A percentile compares a stretch with the other conserved stretches of the same genome.
phyloP scores from a whole-genome alignment of 1,140 invertebrate genomes.

The Diabrotica virgifera region DNA sequence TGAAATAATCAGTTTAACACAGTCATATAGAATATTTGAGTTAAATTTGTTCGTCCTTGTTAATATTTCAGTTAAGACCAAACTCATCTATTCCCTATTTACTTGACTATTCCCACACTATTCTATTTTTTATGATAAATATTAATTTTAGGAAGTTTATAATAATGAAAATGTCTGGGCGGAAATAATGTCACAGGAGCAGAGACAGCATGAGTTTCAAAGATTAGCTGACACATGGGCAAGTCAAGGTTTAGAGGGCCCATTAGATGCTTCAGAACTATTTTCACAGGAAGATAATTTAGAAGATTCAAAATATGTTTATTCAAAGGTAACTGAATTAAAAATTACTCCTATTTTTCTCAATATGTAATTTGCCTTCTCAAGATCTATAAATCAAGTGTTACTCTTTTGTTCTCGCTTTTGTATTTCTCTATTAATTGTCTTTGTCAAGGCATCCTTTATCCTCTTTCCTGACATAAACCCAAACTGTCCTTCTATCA shows the following conservation, averaged over 20 bases:
- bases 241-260: slow-evolving; percentile 24
- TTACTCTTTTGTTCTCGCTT: no score
- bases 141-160: slow-evolving; percentile 29
- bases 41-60: no score
- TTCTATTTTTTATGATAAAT: neutral
- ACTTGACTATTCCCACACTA: no score
- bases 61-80: no score
- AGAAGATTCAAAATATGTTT: slow-evolving; percentile 62
- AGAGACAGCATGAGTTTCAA: slow-evolving; percentile 30
- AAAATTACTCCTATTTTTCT: neutral
- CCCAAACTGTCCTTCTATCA: no score
- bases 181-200: slow-evolving; percentile 39
- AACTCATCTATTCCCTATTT: no score
- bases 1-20: no score
- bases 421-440: no score
- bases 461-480: no score
- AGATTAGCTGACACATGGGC: slow-evolving; percentile 24
- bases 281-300: slow-evolving; percentile 53
- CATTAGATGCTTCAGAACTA: slow-evolving; percentile 12
- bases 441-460: no score
- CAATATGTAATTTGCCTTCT: neutral
- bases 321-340: slow-evolving; percentile 58
- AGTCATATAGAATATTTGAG: no score
- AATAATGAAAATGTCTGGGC: slow-evolving; percentile 43
- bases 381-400: no score